A percentile compares a stretch with the other conserved stretches of the same genome.
Conservation (phyloP, 2,888 invertebrate species). For the Tanypteryx hageni region DNA sequence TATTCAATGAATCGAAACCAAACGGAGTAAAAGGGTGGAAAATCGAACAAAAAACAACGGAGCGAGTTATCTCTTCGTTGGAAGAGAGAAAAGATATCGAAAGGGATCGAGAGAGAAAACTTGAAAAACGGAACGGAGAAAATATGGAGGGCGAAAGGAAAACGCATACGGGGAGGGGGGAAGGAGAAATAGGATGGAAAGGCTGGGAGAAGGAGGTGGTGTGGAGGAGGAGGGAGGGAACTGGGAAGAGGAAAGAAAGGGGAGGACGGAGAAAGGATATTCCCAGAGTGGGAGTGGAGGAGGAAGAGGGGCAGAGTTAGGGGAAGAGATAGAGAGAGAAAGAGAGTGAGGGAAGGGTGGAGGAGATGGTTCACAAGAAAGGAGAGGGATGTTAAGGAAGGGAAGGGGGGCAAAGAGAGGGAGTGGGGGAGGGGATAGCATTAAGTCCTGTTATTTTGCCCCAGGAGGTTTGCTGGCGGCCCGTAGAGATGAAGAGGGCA, state of each 20-base stretch:
- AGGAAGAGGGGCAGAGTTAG: background rate
- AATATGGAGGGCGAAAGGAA: background rate
- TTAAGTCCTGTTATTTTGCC: constrained; percentile 62
- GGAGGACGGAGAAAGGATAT: no score
- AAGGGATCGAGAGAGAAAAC: background rate
- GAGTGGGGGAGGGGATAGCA: background rate
- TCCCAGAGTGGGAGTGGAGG: background rate
- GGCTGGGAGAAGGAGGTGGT: background rate
- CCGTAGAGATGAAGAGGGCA: constrained; percentile 32
- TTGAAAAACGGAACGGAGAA: background rate
- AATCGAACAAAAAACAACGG: no score
- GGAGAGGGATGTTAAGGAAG: background rate
- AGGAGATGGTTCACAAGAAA: background rate
- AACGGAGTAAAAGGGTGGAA: no score
- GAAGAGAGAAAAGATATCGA: background rate
- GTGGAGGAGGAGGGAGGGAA: background rate
- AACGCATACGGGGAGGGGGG: background rate
- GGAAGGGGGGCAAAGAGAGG: background rate
- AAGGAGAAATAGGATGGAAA: background rate
- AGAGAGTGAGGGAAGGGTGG: background rate
- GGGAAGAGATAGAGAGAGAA: background rate
- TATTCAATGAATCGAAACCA: no score
- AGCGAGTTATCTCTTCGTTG: background rate
- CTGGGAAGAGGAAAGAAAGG: no score
- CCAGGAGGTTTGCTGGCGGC: constrained; percentile 28